phyloP scores from a whole-genome alignment of 2,797 vertebrate genomes.

The Pipistrellus nathusii region DNA sequence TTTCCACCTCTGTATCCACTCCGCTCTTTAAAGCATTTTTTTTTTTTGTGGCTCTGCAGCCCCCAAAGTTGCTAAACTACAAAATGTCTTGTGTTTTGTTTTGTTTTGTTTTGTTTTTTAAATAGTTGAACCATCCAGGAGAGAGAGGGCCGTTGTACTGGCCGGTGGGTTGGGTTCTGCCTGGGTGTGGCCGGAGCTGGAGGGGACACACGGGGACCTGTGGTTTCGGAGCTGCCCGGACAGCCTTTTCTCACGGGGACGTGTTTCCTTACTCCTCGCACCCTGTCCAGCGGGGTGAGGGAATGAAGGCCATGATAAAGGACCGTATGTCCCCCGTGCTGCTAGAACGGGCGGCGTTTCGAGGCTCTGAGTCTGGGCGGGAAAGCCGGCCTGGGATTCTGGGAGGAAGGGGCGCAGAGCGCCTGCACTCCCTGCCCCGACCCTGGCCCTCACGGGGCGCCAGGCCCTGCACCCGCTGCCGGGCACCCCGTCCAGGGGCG shows the following conservation, averaged over 20 bases:
- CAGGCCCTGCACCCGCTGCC: neutral
- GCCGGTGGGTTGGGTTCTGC: conserved; percentile 50
- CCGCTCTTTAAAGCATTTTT: conserved; percentile 23
- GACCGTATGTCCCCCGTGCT: neutral
- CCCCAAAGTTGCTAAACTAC: conserved; percentile 68
- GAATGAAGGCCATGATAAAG: neutral
- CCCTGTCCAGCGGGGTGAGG: neutral
- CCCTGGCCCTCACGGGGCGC: neutral
- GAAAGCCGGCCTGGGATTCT: no score
- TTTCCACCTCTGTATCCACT: conserved; percentile 18
- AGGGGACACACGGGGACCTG: neutral
- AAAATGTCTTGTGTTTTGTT: conserved; percentile 59
- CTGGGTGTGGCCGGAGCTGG: neutral
- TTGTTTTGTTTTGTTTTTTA: neutral
- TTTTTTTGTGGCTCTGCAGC: conserved; percentile 37
- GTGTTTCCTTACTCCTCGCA: neutral
- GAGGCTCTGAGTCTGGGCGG: neutral
- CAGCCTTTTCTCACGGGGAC: neutral
- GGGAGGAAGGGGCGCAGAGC: neutral
- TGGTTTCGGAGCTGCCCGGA: neutral
- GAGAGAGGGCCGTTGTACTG: conserved; percentile 20
- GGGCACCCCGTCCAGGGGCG: neutral
- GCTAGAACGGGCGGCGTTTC: rapidly evolving
- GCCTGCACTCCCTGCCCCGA: neutral
- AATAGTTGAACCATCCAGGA: conserved; percentile 33